phyloP scores from a whole-genome alignment of 1,140 invertebrate genomes.

The Eumaeus atala region DNA sequence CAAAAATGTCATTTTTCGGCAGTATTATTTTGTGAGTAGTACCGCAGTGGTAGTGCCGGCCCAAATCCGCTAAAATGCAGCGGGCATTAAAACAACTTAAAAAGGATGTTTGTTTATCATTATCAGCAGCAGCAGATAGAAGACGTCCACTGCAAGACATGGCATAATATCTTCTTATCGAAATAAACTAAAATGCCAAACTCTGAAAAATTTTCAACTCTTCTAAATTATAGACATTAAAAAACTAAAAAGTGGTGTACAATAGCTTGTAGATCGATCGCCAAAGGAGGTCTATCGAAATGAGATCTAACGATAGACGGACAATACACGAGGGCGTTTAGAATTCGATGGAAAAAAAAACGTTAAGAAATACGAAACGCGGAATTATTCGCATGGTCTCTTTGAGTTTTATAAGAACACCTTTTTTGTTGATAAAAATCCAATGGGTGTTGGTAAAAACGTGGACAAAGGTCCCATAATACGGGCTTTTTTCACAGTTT shows the following conservation, averaged over 20 bases:
- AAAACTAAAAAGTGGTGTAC: slow-evolving; percentile 52
- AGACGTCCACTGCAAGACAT: too few species aligned
- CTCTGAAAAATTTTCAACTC: slow-evolving; percentile 45
- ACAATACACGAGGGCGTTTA: slow-evolving; percentile 61
- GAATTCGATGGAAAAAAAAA: slow-evolving; percentile 51
- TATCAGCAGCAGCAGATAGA: too few species aligned
- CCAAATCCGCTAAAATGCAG: too few species aligned
- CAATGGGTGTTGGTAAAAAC: slow-evolving; percentile 66
- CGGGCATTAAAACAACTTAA: too few species aligned
- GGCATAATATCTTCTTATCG: too few species aligned
- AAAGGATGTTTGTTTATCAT: too few species aligned
- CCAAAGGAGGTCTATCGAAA: slow-evolving; percentile 65
- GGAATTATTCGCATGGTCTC: slow-evolving; percentile 73
- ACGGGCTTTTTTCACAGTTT: slow-evolving; percentile 49
- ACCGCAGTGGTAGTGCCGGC: too few species aligned
- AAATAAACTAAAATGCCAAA: too few species aligned
- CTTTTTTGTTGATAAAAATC: slow-evolving; percentile 66
- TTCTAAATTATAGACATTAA: slow-evolving; percentile 38
- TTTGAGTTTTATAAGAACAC: slow-evolving; percentile 68
- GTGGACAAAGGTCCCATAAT: slow-evolving; percentile 53
- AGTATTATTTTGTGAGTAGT: too few species aligned
- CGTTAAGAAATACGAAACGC: slow-evolving; percentile 65
- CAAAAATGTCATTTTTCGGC: too few species aligned
- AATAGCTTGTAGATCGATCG: slow-evolving; percentile 55
- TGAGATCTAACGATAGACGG: slow-evolving; percentile 64